phyloP scores from a whole-genome alignment of 2,797 vertebrate genomes.

The Sebastes vulpes region DNA sequence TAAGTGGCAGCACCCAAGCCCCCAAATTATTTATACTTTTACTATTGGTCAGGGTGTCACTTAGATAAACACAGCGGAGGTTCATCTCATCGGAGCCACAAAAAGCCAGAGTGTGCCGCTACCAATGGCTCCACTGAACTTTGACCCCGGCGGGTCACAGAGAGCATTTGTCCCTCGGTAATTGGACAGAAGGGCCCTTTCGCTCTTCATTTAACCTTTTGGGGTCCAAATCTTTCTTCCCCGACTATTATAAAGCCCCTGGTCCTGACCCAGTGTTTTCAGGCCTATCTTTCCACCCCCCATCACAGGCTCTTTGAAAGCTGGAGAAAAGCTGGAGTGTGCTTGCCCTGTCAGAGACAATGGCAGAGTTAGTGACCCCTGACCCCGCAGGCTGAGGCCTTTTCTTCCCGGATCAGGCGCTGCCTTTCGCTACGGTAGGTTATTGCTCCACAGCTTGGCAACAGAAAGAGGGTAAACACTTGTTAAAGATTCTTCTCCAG shows the following conservation, averaged over 20 bases:
- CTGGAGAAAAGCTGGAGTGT: conserved; percentile 90
- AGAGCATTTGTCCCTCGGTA: conserved; percentile 87
- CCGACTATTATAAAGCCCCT: conserved; percentile 80
- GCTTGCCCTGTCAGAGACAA: conserved; percentile 88
- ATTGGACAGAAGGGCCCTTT: conserved; percentile 92
- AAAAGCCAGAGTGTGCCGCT: conserved; percentile 87
- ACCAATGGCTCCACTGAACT: conserved; percentile 84
- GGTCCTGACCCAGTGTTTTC: conserved; percentile 89
- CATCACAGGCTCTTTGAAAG: conserved; percentile 85
- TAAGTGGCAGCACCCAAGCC: conserved; percentile 81
- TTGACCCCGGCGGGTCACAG: conserved; percentile 84
- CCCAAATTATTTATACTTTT: conserved; percentile 84
- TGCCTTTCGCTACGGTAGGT: conserved; percentile 85
- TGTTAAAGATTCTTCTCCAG: conserved; percentile 82
- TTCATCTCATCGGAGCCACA: conserved; percentile 89
- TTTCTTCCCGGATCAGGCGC: conserved; percentile 85
- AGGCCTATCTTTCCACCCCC: conserved; percentile 87
- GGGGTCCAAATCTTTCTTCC: conserved; percentile 81
- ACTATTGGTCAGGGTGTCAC: conserved; percentile 81
- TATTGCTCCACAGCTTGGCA: conserved; percentile 83
- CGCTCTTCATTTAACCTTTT: conserved; percentile 90
- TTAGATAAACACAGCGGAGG: conserved; percentile 88
- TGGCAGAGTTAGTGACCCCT: conserved; percentile 89
- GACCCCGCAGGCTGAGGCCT: conserved; percentile 82
- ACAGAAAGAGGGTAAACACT: conserved; percentile 85